Percentiles rank a stretch among this genome's conserved stretches.
phyloP scores from a whole-genome alignment of 2,888 invertebrate species.

The Junonia oenone region DNA sequence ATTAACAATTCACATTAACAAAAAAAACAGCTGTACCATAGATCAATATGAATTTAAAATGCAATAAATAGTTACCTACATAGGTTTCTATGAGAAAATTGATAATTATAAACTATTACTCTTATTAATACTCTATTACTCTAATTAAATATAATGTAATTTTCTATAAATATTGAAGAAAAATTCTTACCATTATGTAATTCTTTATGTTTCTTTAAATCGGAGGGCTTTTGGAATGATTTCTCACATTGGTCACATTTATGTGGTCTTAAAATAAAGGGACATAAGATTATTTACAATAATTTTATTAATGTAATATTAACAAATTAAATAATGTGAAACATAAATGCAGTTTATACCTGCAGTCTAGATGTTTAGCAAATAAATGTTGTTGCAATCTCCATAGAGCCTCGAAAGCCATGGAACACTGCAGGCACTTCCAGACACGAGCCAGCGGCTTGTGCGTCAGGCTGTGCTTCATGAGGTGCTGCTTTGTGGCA shows the following conservation, averaged over 20 bases:
- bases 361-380: slow-evolving; percentile 61
- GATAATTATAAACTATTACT: too few species aligned
- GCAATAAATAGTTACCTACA: too few species aligned
- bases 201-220: slow-evolving; percentile 59
- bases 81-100: too few species aligned
- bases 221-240: slow-evolving; percentile 59
- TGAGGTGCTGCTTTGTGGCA: slow-evolving; percentile 63
- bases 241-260: slow-evolving; percentile 66
- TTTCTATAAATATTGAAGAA: not conserved
- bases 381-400: slow-evolving; percentile 65
- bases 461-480: slow-evolving; percentile 63
- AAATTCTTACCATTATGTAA: slow-evolving; percentile 53
- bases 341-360: slow-evolving; percentile 41
- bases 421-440: slow-evolving; percentile 63
- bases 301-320: not conserved
- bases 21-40: too few species aligned
- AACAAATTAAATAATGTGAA: not conserved
- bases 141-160: not conserved
- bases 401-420: slow-evolving; percentile 65
- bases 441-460: slow-evolving; percentile 60
- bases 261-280: slow-evolving; percentile 63
- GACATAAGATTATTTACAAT: too few species aligned
- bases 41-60: too few species aligned
- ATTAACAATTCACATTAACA: too few species aligned
- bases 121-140: not conserved